Base-by-base conservation (phyloP, 2,797 vertebrate species). In the Rhynchonycteris naso region DNA sequence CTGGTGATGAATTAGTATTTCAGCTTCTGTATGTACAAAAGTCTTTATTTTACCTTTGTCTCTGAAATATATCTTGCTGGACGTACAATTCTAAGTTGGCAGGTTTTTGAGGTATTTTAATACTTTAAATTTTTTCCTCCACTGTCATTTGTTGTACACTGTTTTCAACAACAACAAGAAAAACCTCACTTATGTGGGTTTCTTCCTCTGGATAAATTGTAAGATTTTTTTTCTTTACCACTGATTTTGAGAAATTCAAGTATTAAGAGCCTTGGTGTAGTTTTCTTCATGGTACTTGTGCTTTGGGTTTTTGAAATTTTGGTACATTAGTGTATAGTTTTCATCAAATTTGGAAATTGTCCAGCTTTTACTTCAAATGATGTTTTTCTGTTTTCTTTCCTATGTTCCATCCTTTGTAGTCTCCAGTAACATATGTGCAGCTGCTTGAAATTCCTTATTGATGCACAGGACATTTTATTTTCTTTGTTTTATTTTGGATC, bases 31-130 rank as follows among this genome's bases (percentile, higher is more conserved):
- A 15, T 58, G 2, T 80, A 50, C n/a, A 66, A 72, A 16, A 74
- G 19, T 47, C 75, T 79, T 68, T 74, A 66, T 91, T 84, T 91
- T 66, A 84, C 90, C 28, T 76, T 58, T 47, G 22, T 84, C 50
- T 84, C 43, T 47, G 47, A 68, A 91, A 66, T 58, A 35, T 52
- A 71, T 30, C 59, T 76, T 76, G 21, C 59, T 75, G 50, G 71
- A 14, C 26, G 47, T 91, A 56, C 50, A 58, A 30, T 76, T 90
- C 7, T 66, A 56, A 33, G 61, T 33, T 58, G 14, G 28, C 26
- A 65, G 28, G 15, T 61, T 82, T 35, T 38, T 12, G 3, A 69
- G 66, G 63, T 47, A 58, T 71, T 74, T 65, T 66, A n/a, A 47
- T 84, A 22, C 22, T 66, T 76, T 19, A 47, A 74, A 71, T 43